Evolutionary conservation across 1,140 invertebrate species (phyloP).

Genomic region (Geopemphigus sp.): DNA sequence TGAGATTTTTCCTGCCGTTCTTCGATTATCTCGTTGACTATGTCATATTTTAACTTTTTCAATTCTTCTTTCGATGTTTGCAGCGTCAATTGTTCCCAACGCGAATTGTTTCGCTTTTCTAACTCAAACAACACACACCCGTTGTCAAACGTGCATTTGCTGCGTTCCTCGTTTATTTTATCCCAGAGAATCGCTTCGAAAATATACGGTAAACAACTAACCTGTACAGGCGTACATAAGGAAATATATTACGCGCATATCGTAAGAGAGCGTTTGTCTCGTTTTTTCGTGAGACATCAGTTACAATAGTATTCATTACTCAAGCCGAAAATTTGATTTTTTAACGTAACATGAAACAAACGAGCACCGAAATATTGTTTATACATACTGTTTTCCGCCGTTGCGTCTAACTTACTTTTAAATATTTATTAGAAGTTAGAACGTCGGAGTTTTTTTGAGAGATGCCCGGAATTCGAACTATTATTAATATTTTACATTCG

Average conservation of each 20-base stretch:
- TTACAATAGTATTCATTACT: too few relatives aligned
- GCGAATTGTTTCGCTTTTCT: slow-evolving; percentile 58
- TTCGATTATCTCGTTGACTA: slow-evolving; percentile 54
- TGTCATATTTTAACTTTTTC: slow-evolving; percentile 58
- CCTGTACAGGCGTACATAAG: slow-evolving; percentile 55
- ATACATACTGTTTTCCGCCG: too few relatives aligned
- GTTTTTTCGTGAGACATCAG: too few relatives aligned
- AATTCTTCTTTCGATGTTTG: slow-evolving; percentile 61
- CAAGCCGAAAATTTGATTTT: too few relatives aligned
- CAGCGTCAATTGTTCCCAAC: slow-evolving; percentile 61
- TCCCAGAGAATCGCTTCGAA: slow-evolving; percentile 66
- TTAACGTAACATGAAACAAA: too few relatives aligned
- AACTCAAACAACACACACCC: slow-evolving; percentile 63
- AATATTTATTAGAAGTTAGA: slow-evolving; percentile 64
- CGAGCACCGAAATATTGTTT: too few relatives aligned
- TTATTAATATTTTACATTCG: slow-evolving; percentile 59
- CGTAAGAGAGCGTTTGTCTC: too few relatives aligned
- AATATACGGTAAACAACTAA: slow-evolving; percentile 65
- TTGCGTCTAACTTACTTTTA: slow-evolving; percentile 58
- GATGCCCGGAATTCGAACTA: slow-evolving; percentile 60
- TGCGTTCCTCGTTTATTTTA: slow-evolving; percentile 60
- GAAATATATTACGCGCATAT: too few relatives aligned
- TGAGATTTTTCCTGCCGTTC: slow-evolving; percentile 18
- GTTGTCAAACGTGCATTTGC: slow-evolving; percentile 61
- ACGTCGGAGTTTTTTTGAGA: slow-evolving; percentile 62